Evolutionary conservation across 2,797 vertebrate species (phyloP), one percentile per base, ranked within the genome.

Genomic region (Limnodromus scolopaceus): DNA sequence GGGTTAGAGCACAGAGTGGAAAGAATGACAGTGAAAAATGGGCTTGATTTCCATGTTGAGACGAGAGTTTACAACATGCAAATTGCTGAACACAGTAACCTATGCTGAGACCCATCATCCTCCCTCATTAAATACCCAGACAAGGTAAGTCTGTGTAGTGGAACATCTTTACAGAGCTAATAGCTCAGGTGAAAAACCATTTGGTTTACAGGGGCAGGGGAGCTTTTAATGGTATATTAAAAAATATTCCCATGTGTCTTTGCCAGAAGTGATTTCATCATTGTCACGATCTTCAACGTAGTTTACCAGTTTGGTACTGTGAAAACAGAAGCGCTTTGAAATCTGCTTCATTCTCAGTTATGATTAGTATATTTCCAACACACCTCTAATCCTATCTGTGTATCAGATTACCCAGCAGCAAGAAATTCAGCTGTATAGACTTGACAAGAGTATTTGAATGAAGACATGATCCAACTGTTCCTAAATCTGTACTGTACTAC

Each of bases 21-120:
- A 96, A 96, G 77, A 80, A 76, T 95, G 98, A 98, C 98, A 98
- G 88, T 98, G 98, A 98, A 94, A 93, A 98, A 98, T 98, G 89
- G 92, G 84, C 85, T 97, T 94, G 93, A 97, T 96, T 97, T 95
- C 51, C 78, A 83, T 87, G 82, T 92, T 95, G 87, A 94, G 87
- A 94, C 93, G 92, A 96, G 78, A 93, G 87, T 64, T 96, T 97
- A 74, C 24, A 32, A 75, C 71, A 92, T 96, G 96, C 91, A 97
- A 96, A 97, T 97, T 4, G 23, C 64, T 77, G 96, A 95, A 87
- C 75, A 78, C 43, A 51, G 39, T 54, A 74, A 68, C 71, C 57
- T 71, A 20, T 46, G 27, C 46, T 53, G 45, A 71, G 32, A 87
- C 7, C 11, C 34, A 36, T 20, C 65, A 53, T 3, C 17, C 2